Evolutionary conservation across 1,140 invertebrate genomes (phyloP).

Genomic region (Drosophila triauraria): DNA sequence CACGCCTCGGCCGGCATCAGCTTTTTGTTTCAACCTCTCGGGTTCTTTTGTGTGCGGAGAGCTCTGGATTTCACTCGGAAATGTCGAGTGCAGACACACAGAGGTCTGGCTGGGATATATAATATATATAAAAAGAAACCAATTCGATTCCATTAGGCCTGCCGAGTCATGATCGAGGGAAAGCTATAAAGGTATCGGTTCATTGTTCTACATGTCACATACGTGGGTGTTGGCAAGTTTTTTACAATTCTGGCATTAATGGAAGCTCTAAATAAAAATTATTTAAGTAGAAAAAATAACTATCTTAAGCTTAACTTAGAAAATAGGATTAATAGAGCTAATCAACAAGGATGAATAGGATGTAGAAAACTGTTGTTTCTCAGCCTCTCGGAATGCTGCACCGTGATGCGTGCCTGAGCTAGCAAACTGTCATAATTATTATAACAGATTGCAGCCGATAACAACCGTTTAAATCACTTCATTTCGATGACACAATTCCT

Average conservation of each 20-base stretch:
- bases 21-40: constrained; percentile 23
- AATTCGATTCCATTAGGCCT: constrained; percentile 3
- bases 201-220: constrained; percentile 33
- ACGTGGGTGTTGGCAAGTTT: not conserved
- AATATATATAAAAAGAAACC: constrained; percentile 1
- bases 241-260: not conserved
- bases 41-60: constrained; percentile 6
- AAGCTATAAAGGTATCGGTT: constrained; percentile 12
- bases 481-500: constrained; percentile 17
- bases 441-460: too few relatives aligned
- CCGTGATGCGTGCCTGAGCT: too few relatives aligned
- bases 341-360: too few relatives aligned
- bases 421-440: too few relatives aligned
- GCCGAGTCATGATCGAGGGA: constrained; percentile 29
- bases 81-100: constrained; percentile 4
- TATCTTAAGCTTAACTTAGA: too few relatives aligned
- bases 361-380: too few relatives aligned
- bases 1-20: constrained; percentile 22
- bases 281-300: not conserved
- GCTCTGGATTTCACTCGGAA: constrained; percentile 23
- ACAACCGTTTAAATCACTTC: not conserved
- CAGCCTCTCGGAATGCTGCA: too few relatives aligned
- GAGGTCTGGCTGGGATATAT: not conserved
- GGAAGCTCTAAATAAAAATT: not conserved
- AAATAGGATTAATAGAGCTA: too few relatives aligned